phyloP scores from a whole-genome alignment of 2,888 invertebrate genomes.

The Oscheius myriophilus region DNA sequence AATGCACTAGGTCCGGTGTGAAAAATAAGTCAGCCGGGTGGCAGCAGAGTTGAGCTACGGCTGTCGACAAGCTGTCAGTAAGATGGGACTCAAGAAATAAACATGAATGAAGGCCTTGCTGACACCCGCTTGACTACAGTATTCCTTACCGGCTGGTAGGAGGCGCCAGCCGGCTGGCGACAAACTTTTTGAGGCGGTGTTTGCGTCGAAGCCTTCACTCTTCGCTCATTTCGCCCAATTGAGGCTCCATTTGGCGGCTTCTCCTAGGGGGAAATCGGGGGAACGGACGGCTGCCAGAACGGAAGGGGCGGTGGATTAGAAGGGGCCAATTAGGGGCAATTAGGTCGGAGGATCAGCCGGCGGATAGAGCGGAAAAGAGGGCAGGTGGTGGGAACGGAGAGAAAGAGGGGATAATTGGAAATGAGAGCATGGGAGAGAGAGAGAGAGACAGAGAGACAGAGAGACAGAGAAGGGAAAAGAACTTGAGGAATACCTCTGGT shows the following conservation, averaged over 20 bases:
- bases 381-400: not conserved
- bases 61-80: not conserved
- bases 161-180: not conserved
- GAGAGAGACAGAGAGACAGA: constrained; percentile 4
- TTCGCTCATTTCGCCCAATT: constrained; percentile 24
- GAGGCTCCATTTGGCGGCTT: constrained; percentile 6
- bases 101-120: not conserved
- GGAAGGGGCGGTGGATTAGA: too few species aligned
- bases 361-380: not conserved
- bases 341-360: too few species aligned
- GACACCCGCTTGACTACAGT: not conserved
- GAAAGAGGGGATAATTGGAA: not conserved
- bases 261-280: too few species aligned
- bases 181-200: not conserved
- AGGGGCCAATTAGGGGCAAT: too few species aligned
- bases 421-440: constrained; percentile 4
- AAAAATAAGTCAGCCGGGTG: too few species aligned
- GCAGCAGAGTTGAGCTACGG: too few species aligned
- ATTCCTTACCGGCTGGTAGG: not conserved
- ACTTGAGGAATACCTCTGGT: too few species aligned
- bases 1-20: too few species aligned
- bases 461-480: constrained; percentile 3
- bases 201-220: not conserved
- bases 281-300: too few species aligned
- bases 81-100: not conserved